Evolutionary conservation across 2,888 invertebrate species (phyloP), one percentile per base, ranked within the genome.

Genomic region (Flexamia atlantica): DNA sequence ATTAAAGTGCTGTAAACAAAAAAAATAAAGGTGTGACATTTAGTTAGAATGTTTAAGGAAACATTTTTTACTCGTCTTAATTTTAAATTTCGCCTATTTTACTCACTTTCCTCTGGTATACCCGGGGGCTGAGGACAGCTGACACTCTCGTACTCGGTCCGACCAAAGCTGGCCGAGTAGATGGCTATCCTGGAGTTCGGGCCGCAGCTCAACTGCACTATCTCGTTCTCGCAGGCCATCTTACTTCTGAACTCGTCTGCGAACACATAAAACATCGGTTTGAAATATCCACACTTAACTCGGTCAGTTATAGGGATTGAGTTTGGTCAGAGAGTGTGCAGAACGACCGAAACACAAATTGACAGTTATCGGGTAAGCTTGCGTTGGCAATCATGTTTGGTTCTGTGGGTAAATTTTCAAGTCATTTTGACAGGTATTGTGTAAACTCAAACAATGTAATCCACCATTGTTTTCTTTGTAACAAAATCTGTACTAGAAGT

Each of bases 211-310:
- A 99, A 92, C 89, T 95, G 95, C 89, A 98, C 94, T 88, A 95
- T 94, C 89, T 97, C 96, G 89, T 97, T 97, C 90, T 98, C 96
- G 91, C 98, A 99, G 86, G 97, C 97, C 89, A 97, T 95, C 92
- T 97, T 96, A 90, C 97, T 97, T 86, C 97, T 94, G 91, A 98
- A 98, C 90, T 97, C 97, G 91, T 97, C 98, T 98, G 93, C 12
- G 17, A 50, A 50, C 17, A 50, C 7, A 40, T 40, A 40, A 40
- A 40, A 40, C 5, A 40, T n/a, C 40, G 12, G 5, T 40, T 40
- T 40, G 5, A 40, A 40, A 40, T 40, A n/a, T n/a, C n/a, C n/a
- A n/a, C n/a, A n/a, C n/a, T 40, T 9, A 40, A 40, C 40, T 40
- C 12, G 40, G 5, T 40, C 7, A 40, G 5, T 40, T 40, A 9